Base-by-base conservation (phyloP, 1,140 invertebrate genomes). In the Adelges cooleyi region DNA sequence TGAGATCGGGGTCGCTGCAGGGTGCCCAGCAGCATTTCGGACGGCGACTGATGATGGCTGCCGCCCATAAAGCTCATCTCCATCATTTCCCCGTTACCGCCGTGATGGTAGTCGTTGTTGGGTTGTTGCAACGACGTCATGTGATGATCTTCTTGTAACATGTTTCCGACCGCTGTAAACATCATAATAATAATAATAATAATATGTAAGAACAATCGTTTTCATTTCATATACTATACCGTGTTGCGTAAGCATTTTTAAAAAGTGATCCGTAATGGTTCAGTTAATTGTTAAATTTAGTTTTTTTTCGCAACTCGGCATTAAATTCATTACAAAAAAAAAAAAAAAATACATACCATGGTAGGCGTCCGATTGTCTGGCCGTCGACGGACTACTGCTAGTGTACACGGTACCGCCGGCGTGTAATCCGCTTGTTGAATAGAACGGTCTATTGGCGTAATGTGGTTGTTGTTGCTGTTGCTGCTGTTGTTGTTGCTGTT, bases 401-500 rank as follows among this genome's bases (percentile, higher is more conserved):
- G 42, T 48, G 13, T 62, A 62, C 10, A 62, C 56, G 5, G 54
- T 62, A 11, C 54, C 54, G 11, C 38, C n/a, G 1, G 17, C 56
- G 4, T 62, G 56, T 15, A 62, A 15, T 48, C 56, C 56, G 5
- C 56, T 62, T 0, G 56, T 62, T 11, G 56, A 62, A 18, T 62
- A 62, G 17, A 62, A 62, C 17, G 56, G 56, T 20, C 56, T 46
- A 42, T 62, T 62, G 40, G 67, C 67, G 33, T 70, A 71, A 33
- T 74, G 70, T 27, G 69, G 66, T 27, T 66, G 67, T 42, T 69
- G 67, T 20, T 71, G 69, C 20, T 70, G 69, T 20, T 68, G 66
- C 27, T 79, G 75, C 48, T 78, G 74, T 65, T 78, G 77, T 66
- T 79, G 78, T n/a, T 69, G 72, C 27, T 66, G 59, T 11, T 73